Base-by-base conservation (phyloP, 2,113 vertebrate species). In the Thunnus maccoyii region DNA sequence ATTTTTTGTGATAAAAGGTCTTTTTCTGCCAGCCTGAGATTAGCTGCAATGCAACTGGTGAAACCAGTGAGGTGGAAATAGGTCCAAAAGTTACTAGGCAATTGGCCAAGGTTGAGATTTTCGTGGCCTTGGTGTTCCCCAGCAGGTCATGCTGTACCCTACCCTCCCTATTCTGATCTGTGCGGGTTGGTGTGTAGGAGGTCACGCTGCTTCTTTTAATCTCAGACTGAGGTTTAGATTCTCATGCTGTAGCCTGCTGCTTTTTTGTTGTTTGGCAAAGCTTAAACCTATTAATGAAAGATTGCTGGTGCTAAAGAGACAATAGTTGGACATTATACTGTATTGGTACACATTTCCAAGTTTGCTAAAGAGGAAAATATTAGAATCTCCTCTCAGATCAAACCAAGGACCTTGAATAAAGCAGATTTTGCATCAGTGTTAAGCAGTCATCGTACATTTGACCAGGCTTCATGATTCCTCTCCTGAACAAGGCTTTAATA, bases 131-230 rank as follows among this genome's bases (percentile, higher is more conserved):
- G 41, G 30, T 69, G 56, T 82, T 84, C 72, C 22, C 47, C 68
- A 72, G 56, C 62, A 87, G 76, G 81, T 86, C 85, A 77, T 32
- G 1, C 13, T 83, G 79, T 82, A 83, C 73, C 62, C n/a, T 82
- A 83, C 73, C 62, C n/a, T 78, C 51, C 15, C 17, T 74, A 68
- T 82, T 51, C 72, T 67, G 25, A 66, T 73, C 10, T 62, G 56
- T 50, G 20, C 25, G 36, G 27, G 11, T 27, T 68, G 36, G n/a
- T 56, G 46, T 73, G 36, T 60, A 82, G 44, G 36, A 73, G 64
- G 72, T 5, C 14, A 68, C 0, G 9, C 32, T 58, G 64, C 60
- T 47, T 55, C n/a, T 32, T 76, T 55, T 76, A 63, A 84, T 73
- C 30, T 54, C 50, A 64, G 27, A 47, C 27, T 58, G 50, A 22